Percentiles rank a stretch among this genome's conserved stretches.
Conservation (phyloP, 1,140 invertebrate genomes). For the Trissolcus basalis region DNA sequence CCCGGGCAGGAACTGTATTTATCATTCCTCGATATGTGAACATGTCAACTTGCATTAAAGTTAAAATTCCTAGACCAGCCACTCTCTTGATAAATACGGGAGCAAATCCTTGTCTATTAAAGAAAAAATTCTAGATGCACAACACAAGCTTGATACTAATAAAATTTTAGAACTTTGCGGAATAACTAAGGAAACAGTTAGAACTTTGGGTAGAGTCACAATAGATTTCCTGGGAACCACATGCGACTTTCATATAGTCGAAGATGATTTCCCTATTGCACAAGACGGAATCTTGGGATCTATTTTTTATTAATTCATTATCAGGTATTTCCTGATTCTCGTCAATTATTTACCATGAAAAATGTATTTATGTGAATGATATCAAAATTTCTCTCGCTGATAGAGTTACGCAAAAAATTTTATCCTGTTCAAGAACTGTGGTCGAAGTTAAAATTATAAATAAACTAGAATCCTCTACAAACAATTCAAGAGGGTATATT, state of each 20-base stretch:
- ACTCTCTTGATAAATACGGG: slow-evolving; percentile 13
- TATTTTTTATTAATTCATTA: too few species aligned
- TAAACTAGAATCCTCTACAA: background rate
- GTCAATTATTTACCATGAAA: too few species aligned
- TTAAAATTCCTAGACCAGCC: background rate
- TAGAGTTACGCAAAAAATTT: background rate
- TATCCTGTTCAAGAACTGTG: background rate
- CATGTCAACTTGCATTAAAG: background rate
- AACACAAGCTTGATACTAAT: background rate
- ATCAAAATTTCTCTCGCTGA: background rate
- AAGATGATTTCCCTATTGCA: slow-evolving; percentile 2
- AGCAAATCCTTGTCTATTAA: slow-evolving; percentile 4
- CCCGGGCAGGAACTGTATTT: background rate
- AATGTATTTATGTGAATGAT: too few species aligned
- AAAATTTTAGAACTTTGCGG: background rate
- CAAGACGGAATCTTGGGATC: too few species aligned
- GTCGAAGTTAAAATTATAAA: background rate
- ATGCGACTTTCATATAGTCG: slow-evolving; percentile 4
- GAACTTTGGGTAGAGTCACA: slow-evolving; percentile 8
- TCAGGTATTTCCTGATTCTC: too few species aligned
- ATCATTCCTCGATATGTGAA: background rate
- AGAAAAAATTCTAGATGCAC: background rate
- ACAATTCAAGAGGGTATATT: background rate
- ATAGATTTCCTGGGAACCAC: slow-evolving; percentile 9
- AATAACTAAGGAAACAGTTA: slow-evolving; percentile 1